These are phyloP conservation scores for Charadrius vociferus DNA, from an alignment of 2,113 vertebrate genomes.

Conservation along the genomic window DNA sequence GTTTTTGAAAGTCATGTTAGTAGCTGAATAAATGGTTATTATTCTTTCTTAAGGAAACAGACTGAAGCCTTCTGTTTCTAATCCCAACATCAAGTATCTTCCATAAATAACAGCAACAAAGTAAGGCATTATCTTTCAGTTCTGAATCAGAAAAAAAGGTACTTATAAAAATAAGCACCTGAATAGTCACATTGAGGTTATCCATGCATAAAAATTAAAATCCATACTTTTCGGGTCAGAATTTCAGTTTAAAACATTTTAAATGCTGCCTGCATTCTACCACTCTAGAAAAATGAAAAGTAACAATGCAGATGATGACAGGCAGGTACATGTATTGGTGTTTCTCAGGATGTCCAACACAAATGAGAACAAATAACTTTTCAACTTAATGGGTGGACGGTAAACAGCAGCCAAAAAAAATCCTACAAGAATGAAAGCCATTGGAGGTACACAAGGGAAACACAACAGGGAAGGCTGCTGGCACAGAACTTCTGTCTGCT, in stretches of 20 bases:
- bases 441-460: neutral
- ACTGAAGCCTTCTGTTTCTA: neutral
- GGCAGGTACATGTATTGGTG: neutral
- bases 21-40: neutral
- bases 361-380: neutral
- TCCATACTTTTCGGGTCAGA: neutral
- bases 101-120: neutral
- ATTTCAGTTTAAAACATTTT: neutral
- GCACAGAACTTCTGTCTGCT: neutral
- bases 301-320: neutral
- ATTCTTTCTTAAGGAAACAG: neutral
- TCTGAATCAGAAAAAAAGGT: neutral
- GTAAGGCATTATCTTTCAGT: neutral
- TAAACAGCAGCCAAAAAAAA: neutral
- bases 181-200: neutral
- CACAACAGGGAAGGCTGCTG: neutral
- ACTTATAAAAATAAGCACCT: neutral
- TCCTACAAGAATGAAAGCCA: neutral
- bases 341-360: neutral
- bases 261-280: neutral
- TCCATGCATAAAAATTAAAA: neutral
- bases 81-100: neutral
- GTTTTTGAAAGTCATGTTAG: neutral
- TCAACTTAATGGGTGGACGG: neutral
- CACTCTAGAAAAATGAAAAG: neutral